Evolutionary conservation across 2,113 vertebrate species (phyloP).

Genomic region (Phalacrocorax aristotelis): DNA sequence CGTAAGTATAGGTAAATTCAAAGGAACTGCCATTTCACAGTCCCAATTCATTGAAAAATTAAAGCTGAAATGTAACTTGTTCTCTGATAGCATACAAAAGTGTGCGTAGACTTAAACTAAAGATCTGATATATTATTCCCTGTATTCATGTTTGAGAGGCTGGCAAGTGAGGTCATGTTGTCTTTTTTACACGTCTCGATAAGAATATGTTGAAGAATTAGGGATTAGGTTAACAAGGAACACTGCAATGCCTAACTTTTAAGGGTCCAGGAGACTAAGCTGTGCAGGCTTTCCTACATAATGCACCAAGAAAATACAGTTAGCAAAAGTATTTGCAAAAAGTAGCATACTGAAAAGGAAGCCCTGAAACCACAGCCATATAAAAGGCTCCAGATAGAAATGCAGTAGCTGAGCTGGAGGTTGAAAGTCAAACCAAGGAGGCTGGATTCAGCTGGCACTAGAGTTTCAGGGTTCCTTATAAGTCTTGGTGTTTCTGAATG

Average conservation of each 20-base stretch:
- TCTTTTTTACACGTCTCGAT: accelerated
- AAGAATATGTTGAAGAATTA: accelerated
- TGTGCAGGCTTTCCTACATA: neutral
- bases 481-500: neutral
- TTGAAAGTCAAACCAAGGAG: neutral
- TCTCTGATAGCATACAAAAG: neutral
- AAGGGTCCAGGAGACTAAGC: neutral
- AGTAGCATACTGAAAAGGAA: neutral
- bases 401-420: neutral
- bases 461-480: neutral
- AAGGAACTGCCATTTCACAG: neutral
- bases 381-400: neutral
- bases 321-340: neutral
- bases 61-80: neutral
- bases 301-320: neutral
- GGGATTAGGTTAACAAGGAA: neutral
- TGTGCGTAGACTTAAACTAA: neutral
- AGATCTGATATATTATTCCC: neutral
- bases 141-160: neutral
- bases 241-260: neutral
- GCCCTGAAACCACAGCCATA: neutral
- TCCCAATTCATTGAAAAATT: neutral
- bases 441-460: neutral
- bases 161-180: neutral
- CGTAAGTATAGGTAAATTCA: neutral